These are phyloP conservation scores for Silurus asotus DNA, from an alignment of 2,113 vertebrate genomes.

Conservation along the genomic window DNA sequence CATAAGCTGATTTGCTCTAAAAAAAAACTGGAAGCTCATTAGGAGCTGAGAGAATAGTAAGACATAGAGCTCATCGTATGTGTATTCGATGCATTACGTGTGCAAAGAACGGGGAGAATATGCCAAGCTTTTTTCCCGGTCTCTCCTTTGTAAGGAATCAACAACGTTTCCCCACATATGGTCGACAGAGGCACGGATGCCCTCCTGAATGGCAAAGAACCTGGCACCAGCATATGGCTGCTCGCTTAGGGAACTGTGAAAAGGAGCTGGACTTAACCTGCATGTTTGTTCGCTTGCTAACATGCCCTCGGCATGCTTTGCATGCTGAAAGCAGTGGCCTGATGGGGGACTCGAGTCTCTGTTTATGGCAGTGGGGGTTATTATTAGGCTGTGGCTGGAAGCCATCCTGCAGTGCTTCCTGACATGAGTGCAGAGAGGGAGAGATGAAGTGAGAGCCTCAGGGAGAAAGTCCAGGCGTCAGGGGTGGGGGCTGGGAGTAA, in stretches of 20 bases:
- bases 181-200: not conserved
- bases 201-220: conserved; percentile 1
- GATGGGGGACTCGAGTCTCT: conserved; percentile 69
- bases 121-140: conserved; percentile 14
- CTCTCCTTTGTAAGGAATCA: conserved; percentile 36
- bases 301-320: conserved; percentile 34
- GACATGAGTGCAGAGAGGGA: conserved; percentile 52
- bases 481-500: conserved; percentile 62
- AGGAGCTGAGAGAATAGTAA: conserved; percentile 30
- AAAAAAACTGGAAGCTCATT: conserved; percentile 47
- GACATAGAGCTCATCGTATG: not conserved
- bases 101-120: conserved; percentile 31
- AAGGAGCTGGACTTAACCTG: conserved; percentile 51
- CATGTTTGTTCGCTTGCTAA: conserved; percentile 18
- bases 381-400: conserved; percentile 68
- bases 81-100: conserved; percentile 14
- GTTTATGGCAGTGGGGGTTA: conserved; percentile 66
- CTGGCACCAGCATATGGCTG: conserved; percentile 4
- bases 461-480: conserved; percentile 47
- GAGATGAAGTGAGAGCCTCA: conserved; percentile 41
- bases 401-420: conserved; percentile 60
- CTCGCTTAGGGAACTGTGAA: conserved; percentile 61
- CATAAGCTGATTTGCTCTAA: conserved; percentile 15
- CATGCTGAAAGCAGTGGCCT: conserved; percentile 49
- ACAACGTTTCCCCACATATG: conserved; percentile 24